phyloP scores from a whole-genome alignment of 2,888 invertebrate species.

The Hydriomena furcata region DNA sequence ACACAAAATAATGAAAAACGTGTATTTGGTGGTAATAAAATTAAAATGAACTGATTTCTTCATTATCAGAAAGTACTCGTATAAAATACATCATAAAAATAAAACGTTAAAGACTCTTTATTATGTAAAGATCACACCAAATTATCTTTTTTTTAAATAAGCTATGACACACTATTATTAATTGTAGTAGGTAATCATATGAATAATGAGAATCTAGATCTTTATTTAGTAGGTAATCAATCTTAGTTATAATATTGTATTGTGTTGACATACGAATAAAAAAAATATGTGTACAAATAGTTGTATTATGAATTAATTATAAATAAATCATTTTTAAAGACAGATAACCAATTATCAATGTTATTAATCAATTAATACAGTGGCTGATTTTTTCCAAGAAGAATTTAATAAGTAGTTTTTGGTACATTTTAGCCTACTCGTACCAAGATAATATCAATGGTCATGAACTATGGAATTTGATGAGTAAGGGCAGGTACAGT shows the following conservation, averaged over 20 bases:
- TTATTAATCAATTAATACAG: constrained; percentile 18
- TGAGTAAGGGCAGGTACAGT: too few species aligned
- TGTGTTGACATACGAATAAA: constrained; percentile 27
- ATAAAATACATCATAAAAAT: constrained; percentile 6
- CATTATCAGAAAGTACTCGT: neutral
- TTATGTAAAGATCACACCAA: constrained; percentile 1
- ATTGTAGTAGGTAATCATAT: neutral
- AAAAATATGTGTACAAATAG: too few species aligned
- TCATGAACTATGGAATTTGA: too few species aligned
- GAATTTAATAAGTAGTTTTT: neutral
- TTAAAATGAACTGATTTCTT: constrained; percentile 1
- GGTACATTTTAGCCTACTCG: too few species aligned
- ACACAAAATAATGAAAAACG: neutral
- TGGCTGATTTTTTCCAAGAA: neutral
- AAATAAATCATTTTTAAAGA: constrained; percentile 23
- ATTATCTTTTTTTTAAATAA: neutral
- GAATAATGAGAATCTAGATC: constrained; percentile 1
- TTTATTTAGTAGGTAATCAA: constrained; percentile 14
- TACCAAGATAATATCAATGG: too few species aligned
- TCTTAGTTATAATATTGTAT: constrained; percentile 18
- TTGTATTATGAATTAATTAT: constrained; percentile 30
- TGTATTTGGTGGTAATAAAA: neutral
- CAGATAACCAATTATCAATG: constrained; percentile 17
- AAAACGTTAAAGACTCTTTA: constrained; percentile 1
- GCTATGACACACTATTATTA: too few species aligned